phyloP scores from a whole-genome alignment of 2,888 invertebrate species.

The Agonopterix arenella region DNA sequence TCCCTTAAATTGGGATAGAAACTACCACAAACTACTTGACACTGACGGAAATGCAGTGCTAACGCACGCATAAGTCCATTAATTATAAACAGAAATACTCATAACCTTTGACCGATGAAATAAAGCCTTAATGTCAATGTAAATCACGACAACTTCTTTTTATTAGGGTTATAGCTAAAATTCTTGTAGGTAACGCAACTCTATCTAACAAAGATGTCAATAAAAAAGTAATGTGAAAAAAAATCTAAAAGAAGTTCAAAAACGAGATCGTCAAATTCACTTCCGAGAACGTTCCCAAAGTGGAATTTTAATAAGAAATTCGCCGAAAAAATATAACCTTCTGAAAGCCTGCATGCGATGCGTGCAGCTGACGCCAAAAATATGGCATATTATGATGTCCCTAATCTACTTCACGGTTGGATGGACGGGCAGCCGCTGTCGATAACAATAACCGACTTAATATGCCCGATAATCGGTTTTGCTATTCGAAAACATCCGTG shows the following conservation, averaged over 20 bases:
- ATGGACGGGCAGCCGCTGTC: conserved; percentile 58
- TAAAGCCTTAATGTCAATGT: too few relatives aligned
- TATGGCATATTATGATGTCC: conserved; percentile 73
- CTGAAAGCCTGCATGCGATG: conserved; percentile 48
- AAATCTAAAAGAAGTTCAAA: conserved; percentile 14
- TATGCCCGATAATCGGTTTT: conserved; percentile 74
- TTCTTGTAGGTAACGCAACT: too few relatives aligned
- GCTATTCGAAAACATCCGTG: conserved; percentile 71
- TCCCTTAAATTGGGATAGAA: too few relatives aligned
- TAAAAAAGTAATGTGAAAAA: neutral
- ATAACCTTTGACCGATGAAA: too few relatives aligned
- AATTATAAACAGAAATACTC: too few relatives aligned
- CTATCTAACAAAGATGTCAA: too few relatives aligned
- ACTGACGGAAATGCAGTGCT: too few relatives aligned
- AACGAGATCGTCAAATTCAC: conserved; percentile 7
- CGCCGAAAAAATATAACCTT: conserved; percentile 31
- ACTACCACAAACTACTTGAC: too few relatives aligned
- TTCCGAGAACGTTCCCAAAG: conserved; percentile 17
- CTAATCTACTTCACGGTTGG: conserved; percentile 72
- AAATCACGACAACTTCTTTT: too few relatives aligned
- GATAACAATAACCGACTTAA: conserved; percentile 75
- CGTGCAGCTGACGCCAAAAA: conserved; percentile 73
- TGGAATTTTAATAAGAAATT: conserved; percentile 37
- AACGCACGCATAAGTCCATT: too few relatives aligned
- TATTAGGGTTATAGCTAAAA: too few relatives aligned